These are phyloP conservation scores for Casuarius casuarius DNA, from an alignment of 2,113 vertebrate genomes.

Conservation along the genomic window DNA sequence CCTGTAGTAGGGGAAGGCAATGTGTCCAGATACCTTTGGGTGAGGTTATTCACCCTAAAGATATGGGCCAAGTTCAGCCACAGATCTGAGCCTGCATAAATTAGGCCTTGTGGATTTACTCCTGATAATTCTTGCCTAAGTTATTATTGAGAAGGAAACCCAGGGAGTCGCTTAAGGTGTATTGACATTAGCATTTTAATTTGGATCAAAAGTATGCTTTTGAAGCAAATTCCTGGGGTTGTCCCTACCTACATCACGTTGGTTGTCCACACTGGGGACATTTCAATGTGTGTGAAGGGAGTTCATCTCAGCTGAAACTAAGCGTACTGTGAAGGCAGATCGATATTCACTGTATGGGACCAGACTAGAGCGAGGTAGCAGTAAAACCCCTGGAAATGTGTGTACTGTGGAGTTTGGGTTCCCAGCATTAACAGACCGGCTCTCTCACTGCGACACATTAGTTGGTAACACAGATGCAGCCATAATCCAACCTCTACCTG, in stretches of 20 bases:
- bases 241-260: not conserved
- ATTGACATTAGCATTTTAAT: not conserved
- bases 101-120: not conserved
- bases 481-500: not conserved
- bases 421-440: rapidly evolving
- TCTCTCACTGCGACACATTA: rapidly evolving
- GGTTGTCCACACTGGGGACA: not conserved
- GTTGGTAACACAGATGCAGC: not conserved
- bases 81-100: not conserved
- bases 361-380: not conserved
- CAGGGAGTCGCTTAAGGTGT: not conserved
- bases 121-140: not conserved
- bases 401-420: not conserved
- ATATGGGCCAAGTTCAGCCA: rapidly evolving
- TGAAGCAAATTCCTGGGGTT: not conserved
- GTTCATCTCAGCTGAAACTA: not conserved
- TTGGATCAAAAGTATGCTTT: not conserved
- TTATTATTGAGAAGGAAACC: not conserved
- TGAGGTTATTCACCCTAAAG: not conserved
- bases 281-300: not conserved
- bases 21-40: not conserved
- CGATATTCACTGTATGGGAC: not conserved
- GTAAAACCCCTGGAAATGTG: not conserved
- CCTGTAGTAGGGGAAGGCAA: not conserved
- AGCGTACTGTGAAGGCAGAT: not conserved